A percentile compares a stretch with the other conserved stretches of the same genome.
phyloP scores from a whole-genome alignment of 2,797 vertebrate genomes.

The Pseudotriccus pelzelni region DNA sequence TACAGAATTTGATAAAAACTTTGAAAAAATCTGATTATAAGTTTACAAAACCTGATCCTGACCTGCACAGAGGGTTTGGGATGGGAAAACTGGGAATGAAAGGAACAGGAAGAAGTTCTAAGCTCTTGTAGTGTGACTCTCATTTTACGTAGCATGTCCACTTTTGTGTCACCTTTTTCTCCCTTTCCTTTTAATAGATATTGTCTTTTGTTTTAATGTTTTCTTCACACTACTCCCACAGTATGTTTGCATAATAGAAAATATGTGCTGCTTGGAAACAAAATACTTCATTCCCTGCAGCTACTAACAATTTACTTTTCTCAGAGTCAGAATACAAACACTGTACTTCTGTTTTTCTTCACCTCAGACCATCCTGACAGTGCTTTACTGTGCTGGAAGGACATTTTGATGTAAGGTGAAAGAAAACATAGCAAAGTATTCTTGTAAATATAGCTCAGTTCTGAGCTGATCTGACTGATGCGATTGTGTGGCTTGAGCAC shows the following conservation, averaged over 20 bases:
- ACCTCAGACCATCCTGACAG: neutral
- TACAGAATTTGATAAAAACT: neutral
- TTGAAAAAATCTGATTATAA: neutral
- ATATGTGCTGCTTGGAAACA: slow-evolving; percentile 25
- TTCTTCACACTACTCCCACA: neutral
- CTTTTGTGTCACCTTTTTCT: neutral
- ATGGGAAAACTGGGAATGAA: neutral
- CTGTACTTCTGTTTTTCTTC: slow-evolving; percentile 29
- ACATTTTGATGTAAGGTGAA: slow-evolving; percentile 5
- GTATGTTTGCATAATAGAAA: slow-evolving; percentile 24
- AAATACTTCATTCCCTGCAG: neutral
- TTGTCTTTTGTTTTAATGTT: neutral
- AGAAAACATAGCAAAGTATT: neutral
- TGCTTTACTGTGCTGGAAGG: slow-evolving; percentile 22
- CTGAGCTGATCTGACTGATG: neutral
- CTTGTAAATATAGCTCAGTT: neutral
- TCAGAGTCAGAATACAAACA: slow-evolving; percentile 41
- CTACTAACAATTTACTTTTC: slow-evolving; percentile 37
- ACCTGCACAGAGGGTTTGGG: neutral
- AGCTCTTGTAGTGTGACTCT: neutral
- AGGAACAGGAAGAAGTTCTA: neutral
- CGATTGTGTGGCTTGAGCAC: neutral
- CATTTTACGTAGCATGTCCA: neutral
- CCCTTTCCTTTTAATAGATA: neutral
- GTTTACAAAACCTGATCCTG: neutral